Base-by-base conservation (phyloP, 1,140 invertebrate species). In the Drosophila novamexicana region DNA sequence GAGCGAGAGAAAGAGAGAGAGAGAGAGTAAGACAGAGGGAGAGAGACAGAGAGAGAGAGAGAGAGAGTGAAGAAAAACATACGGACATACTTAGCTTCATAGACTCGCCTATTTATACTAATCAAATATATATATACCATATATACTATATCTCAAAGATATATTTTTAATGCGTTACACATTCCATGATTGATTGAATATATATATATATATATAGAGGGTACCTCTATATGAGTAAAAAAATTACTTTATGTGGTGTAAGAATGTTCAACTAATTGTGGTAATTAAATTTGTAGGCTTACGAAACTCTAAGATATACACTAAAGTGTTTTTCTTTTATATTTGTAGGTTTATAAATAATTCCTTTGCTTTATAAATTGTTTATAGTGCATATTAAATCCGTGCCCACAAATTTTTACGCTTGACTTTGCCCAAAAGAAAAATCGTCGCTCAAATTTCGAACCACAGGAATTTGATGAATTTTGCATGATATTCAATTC, bases 401-500 rank as follows among this genome's bases (percentile, higher is more conserved):
- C 1, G n/a, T 36, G 50, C 29, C 7, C 12, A 32, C 29, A 29
- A 29, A 29, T 29, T 29, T 29, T 5, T 29, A 29, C 22, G 36
- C 52, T 22, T 37, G 14, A 42, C 34, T 56, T 12, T 45, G 34
- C 53, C 9, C 16, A 57, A 45, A 16, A 14, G 56, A 7, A n/a
- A 37, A 44, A 22, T 69, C n/a, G 29, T 49, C 58, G 50, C 72
- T 86, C 66, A 62, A 65, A 78, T 75, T 70, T 52, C 49, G 34
- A 85, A 69, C 78, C 82, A 52, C 66, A 79, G 64, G 50, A 49
- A 83, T 82, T 82, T 73, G 22, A 77, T 68, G 58, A 79, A 86
- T 79, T 81, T 64, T 54, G 52, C 36, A 32, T 45, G 82, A 83
- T 61, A 88, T 76, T 77, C 72, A 82, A 83, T 88, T 66, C 71